Evolutionary conservation across 2,888 invertebrate genomes (phyloP), one percentile per base, ranked within the genome.

Genomic region (Spialia ferax): DNA sequence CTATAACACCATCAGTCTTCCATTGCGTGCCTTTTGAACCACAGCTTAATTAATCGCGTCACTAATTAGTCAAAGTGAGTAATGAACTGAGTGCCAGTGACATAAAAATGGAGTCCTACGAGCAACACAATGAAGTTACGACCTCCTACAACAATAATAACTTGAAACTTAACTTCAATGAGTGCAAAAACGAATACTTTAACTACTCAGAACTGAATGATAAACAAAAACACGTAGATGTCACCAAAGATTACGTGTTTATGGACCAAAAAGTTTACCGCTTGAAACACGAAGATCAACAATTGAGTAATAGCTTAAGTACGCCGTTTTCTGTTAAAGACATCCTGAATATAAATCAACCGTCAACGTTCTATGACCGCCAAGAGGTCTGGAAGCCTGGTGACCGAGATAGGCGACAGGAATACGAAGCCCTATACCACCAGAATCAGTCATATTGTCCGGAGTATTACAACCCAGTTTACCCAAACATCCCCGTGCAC

Each of bases 261-360:
- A 71, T 74, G 3, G 79, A 86, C 0, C 81, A 79, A 42, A 83
- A 82, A 38, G 83, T 78, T 57, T 87, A 80, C 68, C 76, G 87
- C 59, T 71, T 82, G 23, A 90, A 89, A 76, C 57, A 82, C 0
- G 90, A 90, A 35, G 89, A 89, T 0, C 69, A 77, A 7, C 74
- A 70, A 15, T 69, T 69, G 11, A 82, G 78, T 20, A 79, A 82
- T 22, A 85, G 74, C 70, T 73, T 85, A 22, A 81, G 75, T 22
- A 93, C 93, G 5, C 92, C 93, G n/a, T 93, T 93, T 71, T 87
- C 82, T 0, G 93, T 93, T 0, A 93, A 91, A 72, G 92, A 93
- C 66, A 93, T 93, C 15, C 71, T 93, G 11, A 93, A 86, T 64
- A 87, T 86, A 57, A 87, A 86, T 69, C 91, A 89, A 69, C 75